These are phyloP conservation scores for Cardiocondyla obscurior DNA, from an alignment of 1,140 invertebrate genomes.

Conservation along the genomic window DNA sequence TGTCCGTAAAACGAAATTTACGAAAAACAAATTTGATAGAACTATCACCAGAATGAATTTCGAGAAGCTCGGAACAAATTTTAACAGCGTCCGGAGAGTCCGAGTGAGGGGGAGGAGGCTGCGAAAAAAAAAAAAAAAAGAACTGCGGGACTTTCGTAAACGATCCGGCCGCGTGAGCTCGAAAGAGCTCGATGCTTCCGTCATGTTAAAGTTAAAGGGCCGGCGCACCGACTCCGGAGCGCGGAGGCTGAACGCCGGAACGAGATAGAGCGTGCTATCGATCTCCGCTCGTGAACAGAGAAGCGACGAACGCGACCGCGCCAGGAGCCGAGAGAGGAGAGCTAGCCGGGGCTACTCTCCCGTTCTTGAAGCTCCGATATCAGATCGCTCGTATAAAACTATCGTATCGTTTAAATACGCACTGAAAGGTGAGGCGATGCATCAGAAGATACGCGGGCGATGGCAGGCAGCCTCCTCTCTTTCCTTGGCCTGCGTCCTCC, in stretches of 20 bases:
- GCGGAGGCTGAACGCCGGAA: neutral
- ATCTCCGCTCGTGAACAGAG: neutral
- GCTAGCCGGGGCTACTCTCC: conserved; percentile 68
- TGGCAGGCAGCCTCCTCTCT: conserved; percentile 78
- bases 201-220: conserved; percentile 53
- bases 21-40: too few relatives aligned
- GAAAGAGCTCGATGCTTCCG: conserved; percentile 35
- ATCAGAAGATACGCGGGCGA: conserved; percentile 84
- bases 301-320: conserved; percentile 17
- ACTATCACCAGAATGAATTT: too few relatives aligned
- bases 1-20: too few relatives aligned
- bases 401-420: conserved; percentile 85
- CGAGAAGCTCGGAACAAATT: neutral
- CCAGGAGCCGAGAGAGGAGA: conserved; percentile 54
- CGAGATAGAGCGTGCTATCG: conserved; percentile 13
- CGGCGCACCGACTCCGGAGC: conserved; percentile 12
- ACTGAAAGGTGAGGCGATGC: conserved; percentile 85
- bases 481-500: conserved; percentile 58
- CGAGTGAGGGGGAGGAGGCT: neutral
- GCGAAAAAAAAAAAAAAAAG: conserved; percentile 6
- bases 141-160: conserved; percentile 23
- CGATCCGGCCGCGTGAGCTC: conserved; percentile 16
- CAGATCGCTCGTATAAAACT: conserved; percentile 85
- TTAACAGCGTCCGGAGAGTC: neutral
- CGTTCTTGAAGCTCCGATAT: conserved; percentile 81